phyloP scores from a whole-genome alignment of 2,113 vertebrate genomes.

The Apus apus region DNA sequence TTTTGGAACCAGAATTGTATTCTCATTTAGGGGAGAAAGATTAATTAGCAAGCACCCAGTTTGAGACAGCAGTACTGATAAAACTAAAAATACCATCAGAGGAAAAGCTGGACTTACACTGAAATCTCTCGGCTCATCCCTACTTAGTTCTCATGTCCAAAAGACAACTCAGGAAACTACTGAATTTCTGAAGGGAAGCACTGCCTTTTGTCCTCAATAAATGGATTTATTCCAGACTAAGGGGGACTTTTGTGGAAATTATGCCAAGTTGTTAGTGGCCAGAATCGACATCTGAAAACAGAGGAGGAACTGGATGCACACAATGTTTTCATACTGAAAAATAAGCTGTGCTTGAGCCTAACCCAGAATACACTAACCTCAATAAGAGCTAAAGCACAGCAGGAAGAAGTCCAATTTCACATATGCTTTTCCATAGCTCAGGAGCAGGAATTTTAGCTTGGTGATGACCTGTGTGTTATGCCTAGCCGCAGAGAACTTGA shows the following conservation, averaged over 20 bases:
- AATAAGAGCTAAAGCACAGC: not conserved
- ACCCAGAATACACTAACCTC: not conserved
- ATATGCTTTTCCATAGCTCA: not conserved
- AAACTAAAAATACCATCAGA: not conserved
- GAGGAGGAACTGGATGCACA: not conserved
- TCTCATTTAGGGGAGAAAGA: not conserved
- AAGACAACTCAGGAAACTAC: not conserved
- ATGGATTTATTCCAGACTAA: not conserved
- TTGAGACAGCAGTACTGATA: not conserved
- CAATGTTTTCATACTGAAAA: not conserved
- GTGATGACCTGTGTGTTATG: not conserved
- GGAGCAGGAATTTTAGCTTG: not conserved
- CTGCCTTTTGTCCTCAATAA: accelerated
- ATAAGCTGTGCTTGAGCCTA: not conserved
- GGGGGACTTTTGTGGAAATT: not conserved
- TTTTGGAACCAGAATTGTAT: not conserved
- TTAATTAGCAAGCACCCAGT: not conserved
- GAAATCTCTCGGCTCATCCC: not conserved
- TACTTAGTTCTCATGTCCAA: not conserved
- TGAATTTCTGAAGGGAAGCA: not conserved
- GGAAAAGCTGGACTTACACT: not conserved
- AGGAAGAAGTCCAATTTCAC: accelerated
- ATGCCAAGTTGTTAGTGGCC: not conserved
- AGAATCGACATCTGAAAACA: not conserved
- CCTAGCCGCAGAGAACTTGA: not conserved